Evolutionary conservation across 2,113 vertebrate genomes (phyloP), one percentile per base, ranked within the genome.

Genomic region (Heptranchias perlo): DNA sequence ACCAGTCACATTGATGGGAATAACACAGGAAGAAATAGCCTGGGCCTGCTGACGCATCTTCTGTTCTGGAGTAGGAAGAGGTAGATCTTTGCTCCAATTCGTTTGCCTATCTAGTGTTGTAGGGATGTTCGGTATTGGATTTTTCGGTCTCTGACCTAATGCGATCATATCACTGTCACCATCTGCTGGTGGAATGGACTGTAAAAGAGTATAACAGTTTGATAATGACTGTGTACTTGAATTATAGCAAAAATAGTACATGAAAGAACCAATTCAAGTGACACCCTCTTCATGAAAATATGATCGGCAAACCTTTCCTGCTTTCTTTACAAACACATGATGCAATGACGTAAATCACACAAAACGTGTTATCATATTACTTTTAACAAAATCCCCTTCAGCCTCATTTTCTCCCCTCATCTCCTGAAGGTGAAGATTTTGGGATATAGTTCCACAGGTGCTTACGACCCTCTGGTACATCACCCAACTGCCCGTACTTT

Each of bases 1-100:
- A 99, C 99, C 99, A 94, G 99, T 99, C 97, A 99, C 99, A 96
- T 99, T 99, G 98, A 99, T 99, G 97, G 99, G 99, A 97, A 99
- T 99, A 98, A 99, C 98, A 97, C 98, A 99, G 97, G 99, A 99
- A 97, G 97, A 98, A 97, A 99, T 98, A 97, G 98, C 98, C 98
- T 98, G 98, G 96, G 99, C 98, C 96, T 98, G 98, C 97, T 97
- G 98, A 98, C 99, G 99, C 99, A 99, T 99, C 97, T 99, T 98
- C 97, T 99, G 98, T 97, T 99, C 99, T 64, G 99, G 99, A 58
- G 99, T 99, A 87, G 99, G 99, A 97, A 99, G 98, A 97, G 99
- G 99, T 97, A 99, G 98, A 73, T 97, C 98, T 98, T 98, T 98
- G 97, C 97, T 98, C 99, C 99, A 99, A 98, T 99, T 99, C 97